phyloP scores from a whole-genome alignment of 2,113 vertebrate genomes.

The Phainopepla nitens region DNA sequence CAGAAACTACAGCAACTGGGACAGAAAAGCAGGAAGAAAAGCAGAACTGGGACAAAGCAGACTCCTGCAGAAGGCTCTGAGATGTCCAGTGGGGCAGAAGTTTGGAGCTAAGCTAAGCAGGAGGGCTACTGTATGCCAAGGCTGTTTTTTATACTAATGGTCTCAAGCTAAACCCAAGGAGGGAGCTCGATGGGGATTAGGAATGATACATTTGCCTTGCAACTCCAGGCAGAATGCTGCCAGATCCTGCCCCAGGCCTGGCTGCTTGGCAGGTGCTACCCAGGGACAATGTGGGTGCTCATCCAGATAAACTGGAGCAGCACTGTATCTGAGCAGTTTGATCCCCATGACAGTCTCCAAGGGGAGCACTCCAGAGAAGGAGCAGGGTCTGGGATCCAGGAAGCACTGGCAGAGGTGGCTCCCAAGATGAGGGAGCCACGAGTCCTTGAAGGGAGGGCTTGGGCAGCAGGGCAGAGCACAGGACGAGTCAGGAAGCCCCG shows the following conservation, averaged over 20 bases:
- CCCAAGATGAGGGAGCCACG: accelerated
- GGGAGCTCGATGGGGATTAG: background rate
- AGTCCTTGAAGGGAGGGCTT: background rate
- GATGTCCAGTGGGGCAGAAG: background rate
- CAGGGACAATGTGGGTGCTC: background rate
- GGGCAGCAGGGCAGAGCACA: background rate
- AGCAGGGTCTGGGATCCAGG: background rate
- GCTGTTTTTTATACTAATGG: background rate
- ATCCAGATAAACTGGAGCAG: background rate
- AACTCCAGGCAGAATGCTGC: background rate
- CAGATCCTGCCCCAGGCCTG: background rate
- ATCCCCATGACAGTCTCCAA: background rate
- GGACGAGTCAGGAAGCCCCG: background rate
- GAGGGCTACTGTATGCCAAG: background rate
- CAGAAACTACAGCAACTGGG: background rate
- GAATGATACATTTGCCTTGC: background rate
- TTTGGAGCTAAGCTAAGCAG: background rate
- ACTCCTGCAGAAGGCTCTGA: background rate
- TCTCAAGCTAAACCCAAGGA: background rate
- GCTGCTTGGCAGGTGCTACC: background rate
- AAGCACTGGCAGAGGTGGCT: background rate
- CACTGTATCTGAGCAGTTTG: background rate
- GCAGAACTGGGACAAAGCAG: background rate
- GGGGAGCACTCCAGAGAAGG: background rate
- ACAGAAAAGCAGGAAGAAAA: background rate